A percentile compares a stretch with the other conserved stretches of the same genome.
phyloP scores from a whole-genome alignment of 2,888 invertebrate species.

The Drosophila villosipedis region DNA sequence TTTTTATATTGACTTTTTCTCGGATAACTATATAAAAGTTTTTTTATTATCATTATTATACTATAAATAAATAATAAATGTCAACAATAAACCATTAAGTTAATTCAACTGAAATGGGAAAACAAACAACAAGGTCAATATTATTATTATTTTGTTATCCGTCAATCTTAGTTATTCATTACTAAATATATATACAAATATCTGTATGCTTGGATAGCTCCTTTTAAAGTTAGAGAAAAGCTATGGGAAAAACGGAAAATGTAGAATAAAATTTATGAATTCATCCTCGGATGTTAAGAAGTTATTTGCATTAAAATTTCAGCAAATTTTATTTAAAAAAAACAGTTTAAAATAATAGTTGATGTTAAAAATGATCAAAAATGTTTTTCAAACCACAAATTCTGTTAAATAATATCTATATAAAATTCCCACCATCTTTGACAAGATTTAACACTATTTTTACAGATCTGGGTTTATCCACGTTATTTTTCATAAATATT shows the following conservation, averaged over 20 bases:
- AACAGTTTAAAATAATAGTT: not conserved
- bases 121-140: not conserved
- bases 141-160: not conserved
- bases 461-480: not conserved
- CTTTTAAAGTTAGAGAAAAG: not conserved
- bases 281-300: not conserved
- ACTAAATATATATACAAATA: not conserved
- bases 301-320: not conserved
- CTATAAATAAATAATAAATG: not conserved
- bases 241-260: not conserved
- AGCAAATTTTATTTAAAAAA: not conserved
- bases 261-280: not conserved
- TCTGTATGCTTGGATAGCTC: not conserved
- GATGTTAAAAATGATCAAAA: not conserved
- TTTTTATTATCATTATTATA: not conserved
- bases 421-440: not conserved
- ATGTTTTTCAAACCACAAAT: not conserved
- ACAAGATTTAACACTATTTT: not conserved
- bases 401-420: not conserved
- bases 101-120: not conserved
- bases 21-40: not conserved
- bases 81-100: not conserved
- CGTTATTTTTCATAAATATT: not conserved
- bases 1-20: not conserved
- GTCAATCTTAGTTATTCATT: not conserved